Conservation (phyloP, 2,888 invertebrate species). For the Tachina grossa region DNA sequence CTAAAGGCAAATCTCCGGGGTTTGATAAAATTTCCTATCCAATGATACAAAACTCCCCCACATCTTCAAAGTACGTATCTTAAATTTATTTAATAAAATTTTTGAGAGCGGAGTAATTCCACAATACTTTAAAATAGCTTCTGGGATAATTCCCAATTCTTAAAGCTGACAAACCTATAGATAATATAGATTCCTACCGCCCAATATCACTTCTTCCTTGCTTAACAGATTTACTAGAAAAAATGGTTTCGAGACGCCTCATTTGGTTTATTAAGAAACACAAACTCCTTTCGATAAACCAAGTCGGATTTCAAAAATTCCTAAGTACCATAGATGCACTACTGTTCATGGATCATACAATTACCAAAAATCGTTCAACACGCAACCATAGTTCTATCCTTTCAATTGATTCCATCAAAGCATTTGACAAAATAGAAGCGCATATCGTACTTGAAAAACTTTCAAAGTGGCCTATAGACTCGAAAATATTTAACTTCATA, state of each 20-base stretch:
- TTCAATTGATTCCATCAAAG: conserved; percentile 49
- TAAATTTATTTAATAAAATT: too few species aligned
- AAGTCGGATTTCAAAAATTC: conserved; percentile 48
- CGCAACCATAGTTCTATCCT: too few species aligned
- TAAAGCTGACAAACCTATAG: conserved; percentile 22
- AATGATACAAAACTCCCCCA: too few species aligned
- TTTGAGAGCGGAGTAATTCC: too few species aligned
- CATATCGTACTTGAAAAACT: conserved; percentile 25
- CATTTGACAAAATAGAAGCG: conserved; percentile 43
- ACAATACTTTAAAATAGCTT: too few species aligned
- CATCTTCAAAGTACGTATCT: too few species aligned
- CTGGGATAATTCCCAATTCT: conserved; percentile 23
- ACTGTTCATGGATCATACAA: conserved; percentile 41
- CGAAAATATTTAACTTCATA: conserved; percentile 8
- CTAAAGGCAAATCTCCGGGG: too few species aligned
- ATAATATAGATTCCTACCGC: conserved; percentile 17
- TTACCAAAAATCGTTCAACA: conserved; percentile 9
- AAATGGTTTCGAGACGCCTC: conserved; percentile 40
- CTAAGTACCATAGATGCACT: conserved; percentile 48
- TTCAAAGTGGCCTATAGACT: conserved; percentile 14
- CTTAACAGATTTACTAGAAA: conserved; percentile 24
- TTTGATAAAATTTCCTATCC: too few species aligned
- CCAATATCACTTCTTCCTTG: conserved; percentile 29
- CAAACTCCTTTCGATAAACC: conserved; percentile 42
- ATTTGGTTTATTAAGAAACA: too few species aligned